phyloP scores from a whole-genome alignment of 2,888 invertebrate genomes.

The Drosophila cracens region DNA sequence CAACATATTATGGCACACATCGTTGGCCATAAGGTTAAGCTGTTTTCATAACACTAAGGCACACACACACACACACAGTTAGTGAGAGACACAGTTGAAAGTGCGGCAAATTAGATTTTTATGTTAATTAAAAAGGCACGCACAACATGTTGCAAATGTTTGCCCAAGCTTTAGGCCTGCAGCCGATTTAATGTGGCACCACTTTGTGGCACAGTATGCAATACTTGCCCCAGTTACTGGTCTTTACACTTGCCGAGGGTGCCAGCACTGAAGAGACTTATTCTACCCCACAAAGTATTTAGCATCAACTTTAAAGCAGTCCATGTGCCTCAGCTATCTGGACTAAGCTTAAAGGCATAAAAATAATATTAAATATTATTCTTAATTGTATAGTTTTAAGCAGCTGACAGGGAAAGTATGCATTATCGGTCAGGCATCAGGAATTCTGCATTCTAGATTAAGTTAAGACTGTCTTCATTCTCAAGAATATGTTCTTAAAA shows the following conservation, averaged over 20 bases:
- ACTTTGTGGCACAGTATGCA: conserved; percentile 17
- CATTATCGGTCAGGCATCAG: background rate
- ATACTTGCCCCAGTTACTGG: conserved; percentile 48
- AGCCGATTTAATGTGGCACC: conserved; percentile 26
- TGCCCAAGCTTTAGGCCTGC: conserved; percentile 34
- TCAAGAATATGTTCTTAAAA: background rate
- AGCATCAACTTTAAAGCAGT: background rate
- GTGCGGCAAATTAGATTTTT: conserved; percentile 78
- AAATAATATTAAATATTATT: background rate
- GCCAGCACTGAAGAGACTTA: background rate
- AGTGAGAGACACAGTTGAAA: conserved; percentile 48
- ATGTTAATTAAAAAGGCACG: conserved; percentile 79
- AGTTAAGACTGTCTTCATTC: background rate
- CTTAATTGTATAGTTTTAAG: background rate
- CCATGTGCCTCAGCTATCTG: background rate
- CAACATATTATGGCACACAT: conserved; percentile 71
- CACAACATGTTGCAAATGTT: conserved; percentile 62
- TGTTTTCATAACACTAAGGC: conserved; percentile 70
- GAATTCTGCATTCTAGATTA: background rate
- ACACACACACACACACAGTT: conserved; percentile 18
- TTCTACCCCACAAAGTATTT: background rate
- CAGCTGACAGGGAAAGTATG: background rate
- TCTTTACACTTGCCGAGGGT: background rate
- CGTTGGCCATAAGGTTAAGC: conserved; percentile 80
- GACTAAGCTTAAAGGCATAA: background rate